phyloP scores from a whole-genome alignment of 23 tunicate species.

The Botrylloides violaceus region DNA sequence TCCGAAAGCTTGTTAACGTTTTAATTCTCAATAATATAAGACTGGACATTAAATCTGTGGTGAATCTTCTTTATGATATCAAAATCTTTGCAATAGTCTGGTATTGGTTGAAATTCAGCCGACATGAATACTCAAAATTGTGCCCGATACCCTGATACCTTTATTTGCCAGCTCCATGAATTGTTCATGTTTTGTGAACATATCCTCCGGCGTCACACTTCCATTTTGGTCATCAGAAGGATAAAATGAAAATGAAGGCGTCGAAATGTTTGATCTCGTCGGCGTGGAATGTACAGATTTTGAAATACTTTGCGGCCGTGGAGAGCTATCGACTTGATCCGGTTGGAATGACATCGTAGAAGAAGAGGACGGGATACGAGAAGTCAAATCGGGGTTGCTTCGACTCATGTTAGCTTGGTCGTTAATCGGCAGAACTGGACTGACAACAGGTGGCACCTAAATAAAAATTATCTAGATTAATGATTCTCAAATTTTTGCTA shows the following conservation, averaged over 20 bases:
- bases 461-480: too few species aligned
- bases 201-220: conserved; percentile 2
- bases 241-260: background rate
- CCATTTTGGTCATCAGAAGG: conserved; percentile 1
- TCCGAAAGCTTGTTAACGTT: too few species aligned
- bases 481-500: too few species aligned
- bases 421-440: conserved; percentile 20
- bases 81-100: too few species aligned
- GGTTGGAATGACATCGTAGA: background rate
- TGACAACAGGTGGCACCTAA: background rate
- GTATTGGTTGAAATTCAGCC: too few species aligned
- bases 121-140: too few species aligned
- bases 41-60: too few species aligned
- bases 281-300: conserved; percentile 41
- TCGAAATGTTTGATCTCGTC: background rate
- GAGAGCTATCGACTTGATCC: background rate
- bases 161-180: conserved; percentile 9
- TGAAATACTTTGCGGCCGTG: conserved; percentile 11
- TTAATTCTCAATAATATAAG: too few species aligned
- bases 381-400: conserved; percentile 63
- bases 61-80: too few species aligned
- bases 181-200: conserved; percentile 5
- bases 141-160: background rate
- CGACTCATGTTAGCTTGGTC: conserved; percentile 23
- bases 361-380: conserved; percentile 11